Conservation (phyloP, 2,797 vertebrate genomes). For the Rhabdophis nuchalis region DNA sequence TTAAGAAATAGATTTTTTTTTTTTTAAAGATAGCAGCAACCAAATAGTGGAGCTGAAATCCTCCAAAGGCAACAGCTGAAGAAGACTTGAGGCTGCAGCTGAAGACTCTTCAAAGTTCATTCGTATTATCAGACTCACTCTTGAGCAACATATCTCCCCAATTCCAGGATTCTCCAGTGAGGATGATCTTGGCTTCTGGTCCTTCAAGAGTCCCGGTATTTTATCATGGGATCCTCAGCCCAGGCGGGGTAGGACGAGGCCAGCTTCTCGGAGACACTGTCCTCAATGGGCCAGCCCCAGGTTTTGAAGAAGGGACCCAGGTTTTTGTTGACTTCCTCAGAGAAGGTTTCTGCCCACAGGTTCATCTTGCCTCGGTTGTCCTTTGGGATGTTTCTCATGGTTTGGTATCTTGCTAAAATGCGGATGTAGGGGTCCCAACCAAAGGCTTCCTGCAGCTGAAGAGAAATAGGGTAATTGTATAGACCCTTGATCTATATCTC, state of each 20-base stretch:
- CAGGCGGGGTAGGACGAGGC: constrained; percentile 69
- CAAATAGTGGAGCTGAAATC: neutral
- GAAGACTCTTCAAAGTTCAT: neutral
- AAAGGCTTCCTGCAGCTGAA: constrained; percentile 79
- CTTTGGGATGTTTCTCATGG: constrained; percentile 63
- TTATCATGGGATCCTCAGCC: constrained; percentile 78
- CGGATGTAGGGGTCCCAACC: constrained; percentile 78
- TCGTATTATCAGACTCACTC: neutral
- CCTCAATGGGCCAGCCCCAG: constrained; percentile 82
- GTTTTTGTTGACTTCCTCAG: constrained; percentile 72
- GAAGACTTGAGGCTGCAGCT: no score
- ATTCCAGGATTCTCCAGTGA: neutral
- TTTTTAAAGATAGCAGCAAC: neutral
- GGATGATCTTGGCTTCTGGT: neutral
- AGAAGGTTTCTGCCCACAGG: constrained; percentile 79
- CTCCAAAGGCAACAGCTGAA: neutral
- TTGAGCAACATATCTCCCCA: neutral
- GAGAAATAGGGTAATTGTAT: neutral
- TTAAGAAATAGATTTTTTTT: no score
- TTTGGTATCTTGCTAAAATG: constrained; percentile 75
- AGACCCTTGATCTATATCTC: neutral
- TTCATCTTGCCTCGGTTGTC: constrained; percentile 79
- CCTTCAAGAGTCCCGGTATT: constrained; percentile 34
- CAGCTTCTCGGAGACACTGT: constrained; percentile 68
- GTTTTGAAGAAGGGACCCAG: constrained; percentile 78